These are phyloP conservation scores for Kryptopterus vitreolus DNA, from an alignment of 2,797 vertebrate species.

Conservation along the genomic window DNA sequence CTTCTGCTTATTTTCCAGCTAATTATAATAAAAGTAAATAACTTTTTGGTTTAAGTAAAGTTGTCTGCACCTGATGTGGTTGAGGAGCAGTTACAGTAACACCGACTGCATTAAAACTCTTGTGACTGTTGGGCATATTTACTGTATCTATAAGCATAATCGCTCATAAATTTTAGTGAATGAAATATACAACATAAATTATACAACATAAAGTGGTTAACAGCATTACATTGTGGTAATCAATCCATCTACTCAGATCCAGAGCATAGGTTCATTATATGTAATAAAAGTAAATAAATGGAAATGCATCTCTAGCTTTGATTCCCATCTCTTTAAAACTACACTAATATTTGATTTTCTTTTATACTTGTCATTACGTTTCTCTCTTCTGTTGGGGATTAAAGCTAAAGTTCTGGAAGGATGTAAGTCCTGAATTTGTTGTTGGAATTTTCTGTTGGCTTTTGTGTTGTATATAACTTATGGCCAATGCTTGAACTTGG, in stretches of 20 bases:
- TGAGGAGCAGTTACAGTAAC: background rate
- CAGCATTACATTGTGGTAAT: background rate
- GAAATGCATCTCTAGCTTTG: background rate
- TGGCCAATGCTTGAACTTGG: background rate
- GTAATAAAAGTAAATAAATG: background rate
- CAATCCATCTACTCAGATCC: background rate
- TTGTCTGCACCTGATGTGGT: background rate
- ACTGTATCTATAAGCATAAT: background rate
- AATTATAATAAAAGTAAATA: background rate
- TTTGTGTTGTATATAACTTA: constrained; percentile 24
- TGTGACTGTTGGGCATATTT: background rate
- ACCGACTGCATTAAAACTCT: background rate
- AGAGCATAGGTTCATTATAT: background rate
- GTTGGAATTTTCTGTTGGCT: constrained; percentile 22
- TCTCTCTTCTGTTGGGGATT: constrained; percentile 80
- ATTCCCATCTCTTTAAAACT: background rate
- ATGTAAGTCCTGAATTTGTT: constrained; percentile 82
- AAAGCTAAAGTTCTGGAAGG: constrained; percentile 94
- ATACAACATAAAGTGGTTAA: background rate
- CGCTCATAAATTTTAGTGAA: background rate
- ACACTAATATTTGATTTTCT: constrained; percentile 46
- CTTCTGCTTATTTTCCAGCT: background rate
- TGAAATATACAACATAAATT: background rate
- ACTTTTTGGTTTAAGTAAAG: background rate
- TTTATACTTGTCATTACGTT: constrained; percentile 85